A percentile compares a stretch with the other conserved stretches of the same genome.
phyloP scores from a whole-genome alignment of 1,140 invertebrate species.

The Orchestia grillus region DNA sequence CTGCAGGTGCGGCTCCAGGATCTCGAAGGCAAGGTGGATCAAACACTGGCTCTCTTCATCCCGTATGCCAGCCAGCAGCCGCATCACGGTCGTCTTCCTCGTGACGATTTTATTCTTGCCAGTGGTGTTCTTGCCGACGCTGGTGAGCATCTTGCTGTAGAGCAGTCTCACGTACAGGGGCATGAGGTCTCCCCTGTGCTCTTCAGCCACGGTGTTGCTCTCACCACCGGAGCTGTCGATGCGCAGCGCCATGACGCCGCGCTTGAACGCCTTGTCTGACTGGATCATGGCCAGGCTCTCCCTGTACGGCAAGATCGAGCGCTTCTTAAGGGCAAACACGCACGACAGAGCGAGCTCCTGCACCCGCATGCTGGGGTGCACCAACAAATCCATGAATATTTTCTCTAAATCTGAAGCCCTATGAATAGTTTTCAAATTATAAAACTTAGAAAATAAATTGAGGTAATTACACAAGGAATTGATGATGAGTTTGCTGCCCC shows the following conservation, averaged over 20 bases:
- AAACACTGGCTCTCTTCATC: conserved; percentile 85
- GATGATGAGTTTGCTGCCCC: conserved; percentile 49
- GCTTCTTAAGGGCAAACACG: conserved; percentile 85
- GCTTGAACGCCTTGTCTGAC: conserved; percentile 89
- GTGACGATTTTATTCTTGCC: conserved; percentile 81
- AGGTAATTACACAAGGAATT: conserved; percentile 80
- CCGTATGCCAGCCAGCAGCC: conserved; percentile 86
- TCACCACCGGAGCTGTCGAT: conserved; percentile 75
- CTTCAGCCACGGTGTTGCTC: conserved; percentile 77
- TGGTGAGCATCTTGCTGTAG: conserved; percentile 89
- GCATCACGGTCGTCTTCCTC: conserved; percentile 82
- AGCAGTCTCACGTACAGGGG: conserved; percentile 86
- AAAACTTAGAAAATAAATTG: conserved; percentile 83
- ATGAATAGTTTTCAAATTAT: conserved; percentile 84
- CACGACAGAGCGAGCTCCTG: conserved; percentile 90
- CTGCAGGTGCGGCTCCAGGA: conserved; percentile 78
- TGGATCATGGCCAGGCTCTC: conserved; percentile 82
- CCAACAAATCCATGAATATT: conserved; percentile 84
- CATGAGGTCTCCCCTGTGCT: conserved; percentile 83
- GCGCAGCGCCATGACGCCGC: conserved; percentile 84
- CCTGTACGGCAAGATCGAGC: conserved; percentile 82
- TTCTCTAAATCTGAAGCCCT: conserved; percentile 81
- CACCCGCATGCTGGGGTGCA: conserved; percentile 81
- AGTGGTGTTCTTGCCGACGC: conserved; percentile 79
- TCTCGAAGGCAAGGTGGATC: conserved; percentile 85